phyloP scores from a whole-genome alignment of 2,113 vertebrate species.

The Thryonomys swinderianus region DNA sequence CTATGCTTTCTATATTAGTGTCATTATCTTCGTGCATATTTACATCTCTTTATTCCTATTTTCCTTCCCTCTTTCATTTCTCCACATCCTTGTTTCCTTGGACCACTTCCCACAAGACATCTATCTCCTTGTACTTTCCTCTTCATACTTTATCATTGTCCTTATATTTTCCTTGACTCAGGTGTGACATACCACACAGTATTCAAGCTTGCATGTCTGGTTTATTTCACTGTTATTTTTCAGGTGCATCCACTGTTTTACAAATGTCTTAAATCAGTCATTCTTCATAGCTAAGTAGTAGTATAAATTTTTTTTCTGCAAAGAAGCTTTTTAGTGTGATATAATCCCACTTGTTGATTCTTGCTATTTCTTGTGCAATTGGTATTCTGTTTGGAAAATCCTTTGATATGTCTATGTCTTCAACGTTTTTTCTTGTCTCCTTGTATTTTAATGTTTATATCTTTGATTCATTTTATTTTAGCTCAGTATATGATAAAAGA shows the following conservation, averaged over 20 bases:
- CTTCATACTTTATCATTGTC: not conserved
- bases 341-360: not conserved
- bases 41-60: not conserved
- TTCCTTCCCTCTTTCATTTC: not conserved
- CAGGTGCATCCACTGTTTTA: not conserved
- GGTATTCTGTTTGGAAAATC: not conserved
- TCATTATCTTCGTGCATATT: not conserved
- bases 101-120: not conserved
- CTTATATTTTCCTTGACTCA: not conserved
- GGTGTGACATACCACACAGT: too few relatives aligned
- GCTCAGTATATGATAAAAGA: not conserved
- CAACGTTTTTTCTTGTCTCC: not conserved
- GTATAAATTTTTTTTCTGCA: not conserved
- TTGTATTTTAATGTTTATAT: not conserved
- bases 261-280: not conserved
- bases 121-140: not conserved
- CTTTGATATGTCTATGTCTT: not conserved
- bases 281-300: not conserved
- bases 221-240: not conserved
- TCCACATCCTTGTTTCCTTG: not conserved
- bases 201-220: not conserved
- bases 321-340: not conserved
- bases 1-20: not conserved
- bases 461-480: not conserved
- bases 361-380: not conserved